Evolutionary conservation across 2,888 invertebrate species (phyloP), one percentile per base, ranked within the genome.

Genomic region (Pollenia amentaria): DNA sequence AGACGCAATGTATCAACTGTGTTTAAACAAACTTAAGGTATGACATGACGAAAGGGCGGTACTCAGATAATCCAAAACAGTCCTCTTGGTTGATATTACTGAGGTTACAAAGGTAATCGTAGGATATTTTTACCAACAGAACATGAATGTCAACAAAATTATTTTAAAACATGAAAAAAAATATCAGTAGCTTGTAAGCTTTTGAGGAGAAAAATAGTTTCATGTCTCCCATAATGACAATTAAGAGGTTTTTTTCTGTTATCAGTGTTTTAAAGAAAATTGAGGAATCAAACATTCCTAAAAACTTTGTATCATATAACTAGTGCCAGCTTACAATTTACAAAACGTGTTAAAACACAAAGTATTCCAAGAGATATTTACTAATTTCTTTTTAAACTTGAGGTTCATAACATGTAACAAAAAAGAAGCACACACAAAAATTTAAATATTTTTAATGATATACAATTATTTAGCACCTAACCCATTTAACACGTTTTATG

Each of bases 401-500:
- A 16, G 51, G 40, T 29, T 16, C 16, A 40, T 69, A 51, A 40
- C 51, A 16, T 16, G 38, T 40, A 16, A 51, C n/a, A 3, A 51
- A 51, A 51, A 48, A 8, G 2, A 51, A n/a, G n/a, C n/a, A n/a
- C n/a, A 51, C 8, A 51, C n/a, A 51, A 29, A 29, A 3, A 29
- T 29, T 29, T 16, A 51, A n/a, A 8, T n/a, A n/a, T 51, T n/a
- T 48, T 14, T n/a, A n/a, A 18, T 51, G n/a, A 16, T 48, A 38
- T n/a, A 38, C 0, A 53, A 53, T 70, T 53, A 53, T 55, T 55
- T 40, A 53, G 18, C 18, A 42, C 40, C 12, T 18, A 18, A 42
- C 42, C n/a, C 44, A 55, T 21, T 44, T 21, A 72, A 29, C 70
- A 72, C 70, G 70, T 72, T 72, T 72, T 21, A 70, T 55, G 21